A percentile compares a stretch with the other conserved stretches of the same genome.
Conservation (phyloP, 2,888 invertebrate species). For the Hemaris fuciformis region DNA sequence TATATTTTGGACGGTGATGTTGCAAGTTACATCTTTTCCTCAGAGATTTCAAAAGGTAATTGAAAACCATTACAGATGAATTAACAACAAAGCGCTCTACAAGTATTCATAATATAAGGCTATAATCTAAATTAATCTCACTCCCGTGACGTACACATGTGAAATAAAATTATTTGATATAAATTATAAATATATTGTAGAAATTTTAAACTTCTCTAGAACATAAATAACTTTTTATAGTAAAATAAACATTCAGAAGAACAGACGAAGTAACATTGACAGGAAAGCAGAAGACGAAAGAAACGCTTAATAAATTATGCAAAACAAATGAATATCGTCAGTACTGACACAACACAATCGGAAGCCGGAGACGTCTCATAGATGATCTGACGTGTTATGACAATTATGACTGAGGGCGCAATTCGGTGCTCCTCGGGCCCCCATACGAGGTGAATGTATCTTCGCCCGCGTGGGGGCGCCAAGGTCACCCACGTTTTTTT, state of each 20-base stretch:
- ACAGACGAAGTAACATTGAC: too few species aligned
- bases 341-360: neutral
- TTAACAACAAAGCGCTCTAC: neutral
- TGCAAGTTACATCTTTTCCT: neutral
- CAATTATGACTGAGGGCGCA: constrained; percentile 37
- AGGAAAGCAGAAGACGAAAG: too few species aligned
- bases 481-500: constrained; percentile 78
- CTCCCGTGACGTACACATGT: too few species aligned
- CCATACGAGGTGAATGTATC: constrained; percentile 75
- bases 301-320: neutral
- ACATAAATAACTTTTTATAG: too few species aligned
- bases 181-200: too few species aligned
- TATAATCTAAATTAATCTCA: too few species aligned
- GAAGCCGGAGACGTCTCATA: constrained; percentile 9
- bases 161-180: too few species aligned
- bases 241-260: too few species aligned
- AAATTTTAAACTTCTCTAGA: too few species aligned
- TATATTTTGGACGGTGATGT: neutral
- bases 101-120: neutral
- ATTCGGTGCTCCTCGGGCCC: constrained; percentile 61
- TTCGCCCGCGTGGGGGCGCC: constrained; percentile 75
- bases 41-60: neutral
- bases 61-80: neutral
- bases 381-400: constrained; percentile 30
- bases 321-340: neutral